A percentile compares a stretch with the other conserved stretches of the same genome.
Conservation (phyloP, 2,113 vertebrate genomes). For the Eleginops maclovinus region DNA sequence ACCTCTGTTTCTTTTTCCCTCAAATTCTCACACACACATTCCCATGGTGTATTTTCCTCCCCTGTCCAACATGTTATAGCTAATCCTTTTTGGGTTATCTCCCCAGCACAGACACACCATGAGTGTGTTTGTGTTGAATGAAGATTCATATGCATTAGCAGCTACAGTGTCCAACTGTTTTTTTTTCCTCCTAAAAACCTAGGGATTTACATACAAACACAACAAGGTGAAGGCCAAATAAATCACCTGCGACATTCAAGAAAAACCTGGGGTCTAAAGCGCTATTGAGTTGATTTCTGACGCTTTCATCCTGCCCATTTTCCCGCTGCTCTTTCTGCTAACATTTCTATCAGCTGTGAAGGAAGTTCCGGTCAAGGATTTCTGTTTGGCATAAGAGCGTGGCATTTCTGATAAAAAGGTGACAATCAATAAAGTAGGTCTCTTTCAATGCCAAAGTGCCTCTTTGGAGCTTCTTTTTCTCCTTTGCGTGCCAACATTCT, state of each 20-base stretch:
- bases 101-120: slow-evolving; percentile 48
- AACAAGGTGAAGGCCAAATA: slow-evolving; percentile 35
- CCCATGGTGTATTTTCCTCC: slow-evolving; percentile 20
- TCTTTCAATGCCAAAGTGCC: slow-evolving; percentile 35
- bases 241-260: slow-evolving; percentile 33
- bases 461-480: neutral
- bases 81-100: slow-evolving; percentile 69
- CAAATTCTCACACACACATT: slow-evolving; percentile 5
- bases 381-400: slow-evolving; percentile 20
- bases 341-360: slow-evolving; percentile 8
- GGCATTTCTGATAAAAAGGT: slow-evolving; percentile 7
- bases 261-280: slow-evolving; percentile 32
- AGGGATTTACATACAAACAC: slow-evolving; percentile 25
- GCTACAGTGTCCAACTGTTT: slow-evolving; percentile 14
- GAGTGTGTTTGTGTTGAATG: slow-evolving; percentile 25
- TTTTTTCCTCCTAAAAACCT: neutral
- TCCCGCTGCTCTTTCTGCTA: neutral
- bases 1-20: slow-evolving; percentile 3
- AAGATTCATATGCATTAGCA: slow-evolving; percentile 58
- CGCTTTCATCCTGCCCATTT: slow-evolving; percentile 34
- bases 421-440: slow-evolving; percentile 41
- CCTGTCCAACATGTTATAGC: slow-evolving; percentile 40
- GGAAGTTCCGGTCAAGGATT: slow-evolving; percentile 21
- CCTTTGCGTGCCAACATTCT: neutral
- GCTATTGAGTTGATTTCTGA: slow-evolving; percentile 10